Conservation (phyloP, 53 echinoderm and acorn worm genomes). For the Henricia sp. region DNA sequence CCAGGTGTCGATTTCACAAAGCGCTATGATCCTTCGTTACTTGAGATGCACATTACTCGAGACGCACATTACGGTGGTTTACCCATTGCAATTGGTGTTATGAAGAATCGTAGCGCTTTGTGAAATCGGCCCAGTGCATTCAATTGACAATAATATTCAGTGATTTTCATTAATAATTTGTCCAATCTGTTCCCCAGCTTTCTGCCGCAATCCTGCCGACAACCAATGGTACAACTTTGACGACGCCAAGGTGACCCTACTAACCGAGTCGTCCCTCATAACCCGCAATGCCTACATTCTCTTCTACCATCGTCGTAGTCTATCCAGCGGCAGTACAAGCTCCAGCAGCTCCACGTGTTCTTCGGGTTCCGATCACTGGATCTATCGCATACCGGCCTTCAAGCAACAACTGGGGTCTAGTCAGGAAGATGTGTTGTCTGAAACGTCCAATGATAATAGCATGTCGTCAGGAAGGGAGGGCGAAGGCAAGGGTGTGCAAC, state of each 20-base stretch:
- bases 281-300: conserved; percentile 87
- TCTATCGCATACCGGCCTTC: conserved; percentile 40
- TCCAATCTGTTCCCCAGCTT: conserved; percentile 55
- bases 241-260: conserved; percentile 79
- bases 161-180: background rate
- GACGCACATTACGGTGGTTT: too few relatives aligned
- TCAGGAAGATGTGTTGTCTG: conserved; percentile 41
- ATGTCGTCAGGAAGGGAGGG: conserved; percentile 22
- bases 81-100: too few relatives aligned
- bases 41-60: too few relatives aligned
- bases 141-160: too few relatives aligned
- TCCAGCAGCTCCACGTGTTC: conserved; percentile 71
- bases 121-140: too few relatives aligned
- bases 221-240: conserved; percentile 97
- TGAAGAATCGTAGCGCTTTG: too few relatives aligned
- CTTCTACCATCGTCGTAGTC: conserved; percentile 86
- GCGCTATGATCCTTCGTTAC: too few relatives aligned
- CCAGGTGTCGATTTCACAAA: too few relatives aligned
- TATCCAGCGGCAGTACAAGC: conserved; percentile 50
- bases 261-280: conserved; percentile 68
- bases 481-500: background rate
- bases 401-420: conserved; percentile 29
- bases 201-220: conserved; percentile 90
- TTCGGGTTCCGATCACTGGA: conserved; percentile 73
- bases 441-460: conserved; percentile 20